Conservation (phyloP, 2,888 invertebrate species). For the Koerneria pararmatus region DNA sequence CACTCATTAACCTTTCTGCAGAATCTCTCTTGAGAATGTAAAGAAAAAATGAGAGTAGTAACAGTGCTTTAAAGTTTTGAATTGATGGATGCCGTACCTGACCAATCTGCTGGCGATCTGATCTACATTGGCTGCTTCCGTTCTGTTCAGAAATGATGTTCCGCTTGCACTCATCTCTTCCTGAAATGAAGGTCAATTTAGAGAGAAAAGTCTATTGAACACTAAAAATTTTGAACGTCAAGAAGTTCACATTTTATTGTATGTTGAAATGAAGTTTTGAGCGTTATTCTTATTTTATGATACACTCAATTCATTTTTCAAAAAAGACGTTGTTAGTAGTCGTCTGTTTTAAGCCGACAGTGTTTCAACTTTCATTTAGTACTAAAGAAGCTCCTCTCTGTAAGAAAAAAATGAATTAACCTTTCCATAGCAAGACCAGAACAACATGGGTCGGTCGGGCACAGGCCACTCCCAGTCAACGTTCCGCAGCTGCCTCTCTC, state of each 20-base stretch:
- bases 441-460: constrained; percentile 94
- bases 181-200: not conserved
- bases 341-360: not conserved
- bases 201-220: no score
- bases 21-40: no score
- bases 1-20: no score
- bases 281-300: not conserved
- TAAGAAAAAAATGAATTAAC: no score
- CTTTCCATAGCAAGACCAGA: constrained; percentile 89
- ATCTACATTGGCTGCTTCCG: constrained; percentile 97
- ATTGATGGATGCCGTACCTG: no score
- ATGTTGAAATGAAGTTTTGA: no score
- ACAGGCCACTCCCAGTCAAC: constrained; percentile 98
- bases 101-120: constrained; percentile 80
- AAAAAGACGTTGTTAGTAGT: not conserved
- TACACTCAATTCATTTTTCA: not conserved
- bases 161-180: constrained; percentile 98
- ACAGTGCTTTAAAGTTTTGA: no score
- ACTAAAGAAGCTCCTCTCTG: constrained; percentile 1
- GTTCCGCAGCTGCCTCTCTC: constrained; percentile 81
- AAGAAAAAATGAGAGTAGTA: no score
- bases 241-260: no score
- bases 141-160: constrained; percentile 93
- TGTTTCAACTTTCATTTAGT: not conserved
- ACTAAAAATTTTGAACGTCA: no score